A percentile compares a stretch with the other conserved stretches of the same genome.
Conservation (phyloP, 2,797 vertebrate genomes). For the Acanthornis magna region DNA sequence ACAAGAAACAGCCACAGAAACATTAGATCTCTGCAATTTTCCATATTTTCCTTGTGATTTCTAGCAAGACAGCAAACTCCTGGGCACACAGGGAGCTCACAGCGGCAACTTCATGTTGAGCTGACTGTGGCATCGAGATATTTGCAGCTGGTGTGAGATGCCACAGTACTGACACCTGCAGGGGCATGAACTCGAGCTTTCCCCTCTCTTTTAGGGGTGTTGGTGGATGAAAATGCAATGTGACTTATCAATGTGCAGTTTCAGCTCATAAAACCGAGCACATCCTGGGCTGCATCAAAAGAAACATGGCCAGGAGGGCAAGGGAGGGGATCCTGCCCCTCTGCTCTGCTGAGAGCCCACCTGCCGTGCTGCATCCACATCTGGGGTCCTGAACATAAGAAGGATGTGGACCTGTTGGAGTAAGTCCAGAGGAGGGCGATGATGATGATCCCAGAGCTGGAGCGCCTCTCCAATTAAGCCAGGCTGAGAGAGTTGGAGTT, state of each 20-base stretch:
- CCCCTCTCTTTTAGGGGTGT: too few species aligned
- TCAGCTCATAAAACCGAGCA: not conserved
- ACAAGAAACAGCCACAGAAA: not conserved
- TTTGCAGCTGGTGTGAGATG: not conserved
- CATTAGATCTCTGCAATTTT: not conserved
- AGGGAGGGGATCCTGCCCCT: not conserved
- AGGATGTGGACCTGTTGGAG: not conserved
- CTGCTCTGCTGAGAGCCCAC: not conserved
- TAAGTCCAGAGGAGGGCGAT: not conserved
- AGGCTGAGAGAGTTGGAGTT: not conserved
- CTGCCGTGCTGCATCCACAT: not conserved
- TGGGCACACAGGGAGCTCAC: rapidly evolving
- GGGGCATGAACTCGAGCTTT: not conserved
- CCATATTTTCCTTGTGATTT: not conserved
- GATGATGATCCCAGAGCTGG: not conserved
- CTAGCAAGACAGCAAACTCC: rapidly evolving
- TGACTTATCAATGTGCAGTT: not conserved
- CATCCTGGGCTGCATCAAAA: not conserved
- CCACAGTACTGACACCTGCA: not conserved
- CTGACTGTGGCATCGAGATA: too few species aligned
- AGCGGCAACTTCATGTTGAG: not conserved
- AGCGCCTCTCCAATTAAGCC: too few species aligned
- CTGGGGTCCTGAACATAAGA: not conserved
- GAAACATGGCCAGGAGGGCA: not conserved
- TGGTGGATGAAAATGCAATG: not conserved